A percentile compares a stretch with the other conserved stretches of the same genome.
These are phyloP conservation scores for Agrenia bidenticulata DNA, from an alignment of 2,888 invertebrate genomes.

Conservation along the genomic window DNA sequence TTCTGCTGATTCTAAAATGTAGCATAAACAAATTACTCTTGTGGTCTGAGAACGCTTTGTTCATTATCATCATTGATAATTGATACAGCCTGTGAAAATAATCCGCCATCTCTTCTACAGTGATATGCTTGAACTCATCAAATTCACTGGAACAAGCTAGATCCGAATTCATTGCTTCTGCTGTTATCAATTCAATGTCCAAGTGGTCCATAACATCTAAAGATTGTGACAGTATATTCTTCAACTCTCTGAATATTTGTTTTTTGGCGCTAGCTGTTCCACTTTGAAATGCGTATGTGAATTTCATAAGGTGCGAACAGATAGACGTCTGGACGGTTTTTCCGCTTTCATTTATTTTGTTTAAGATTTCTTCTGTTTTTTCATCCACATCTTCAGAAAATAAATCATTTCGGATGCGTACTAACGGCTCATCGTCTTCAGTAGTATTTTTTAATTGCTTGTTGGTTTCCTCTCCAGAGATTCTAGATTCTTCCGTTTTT, in stretches of 20 bases:
- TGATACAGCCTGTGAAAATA: background rate
- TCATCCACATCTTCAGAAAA: background rate
- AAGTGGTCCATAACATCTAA: background rate
- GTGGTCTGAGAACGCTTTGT: background rate
- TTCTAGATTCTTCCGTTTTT: too few relatives aligned
- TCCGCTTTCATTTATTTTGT: too few relatives aligned
- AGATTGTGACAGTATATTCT: background rate
- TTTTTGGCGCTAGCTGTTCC: background rate
- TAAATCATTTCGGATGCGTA: slow-evolving; percentile 15
- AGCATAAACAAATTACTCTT: background rate
- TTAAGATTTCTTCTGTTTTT: background rate
- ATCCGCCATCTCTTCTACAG: slow-evolving; percentile 6
- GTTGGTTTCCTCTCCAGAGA: too few relatives aligned
- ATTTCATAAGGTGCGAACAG: too few relatives aligned
- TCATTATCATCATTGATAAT: background rate
- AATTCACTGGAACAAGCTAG: background rate
- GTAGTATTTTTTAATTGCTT: background rate
- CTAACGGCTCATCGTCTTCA: slow-evolving; percentile 10
- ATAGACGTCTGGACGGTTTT: too few relatives aligned
- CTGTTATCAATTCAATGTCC: background rate
- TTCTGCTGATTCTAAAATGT: background rate
- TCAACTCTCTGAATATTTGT: background rate
- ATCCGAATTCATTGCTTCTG: background rate
- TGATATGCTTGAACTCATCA: background rate
- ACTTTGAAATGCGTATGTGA: background rate